Evolutionary conservation across 1,140 invertebrate genomes (phyloP).

Genomic region (Calephelis virginiensis): DNA sequence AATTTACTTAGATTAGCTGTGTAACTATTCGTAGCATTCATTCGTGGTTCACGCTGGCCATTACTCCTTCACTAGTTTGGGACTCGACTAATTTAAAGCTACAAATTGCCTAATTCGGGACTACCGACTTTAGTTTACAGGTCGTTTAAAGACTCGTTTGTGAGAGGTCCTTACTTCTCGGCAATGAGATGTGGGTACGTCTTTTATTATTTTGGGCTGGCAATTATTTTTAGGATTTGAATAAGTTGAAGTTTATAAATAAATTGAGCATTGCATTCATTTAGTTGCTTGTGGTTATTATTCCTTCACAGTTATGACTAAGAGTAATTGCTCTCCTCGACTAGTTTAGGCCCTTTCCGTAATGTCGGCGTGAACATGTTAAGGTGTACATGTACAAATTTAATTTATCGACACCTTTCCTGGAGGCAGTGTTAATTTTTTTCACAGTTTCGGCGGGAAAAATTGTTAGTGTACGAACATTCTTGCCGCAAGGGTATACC

Average conservation of each 20-base stretch:
- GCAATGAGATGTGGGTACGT: no score
- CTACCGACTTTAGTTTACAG: neutral
- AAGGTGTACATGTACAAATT: slow-evolving; percentile 71
- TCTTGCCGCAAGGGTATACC: slow-evolving; percentile 75
- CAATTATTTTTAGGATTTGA: no score
- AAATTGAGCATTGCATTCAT: no score
- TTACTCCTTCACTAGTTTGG: neutral
- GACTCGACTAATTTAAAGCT: neutral
- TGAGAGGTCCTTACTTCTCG: no score
- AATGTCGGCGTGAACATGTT: slow-evolving; percentile 36
- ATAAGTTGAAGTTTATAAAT: no score
- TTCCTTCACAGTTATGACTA: neutral
- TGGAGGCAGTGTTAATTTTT: slow-evolving; percentile 55
- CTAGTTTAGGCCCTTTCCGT: slow-evolving; percentile 17
- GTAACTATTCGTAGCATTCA: slow-evolving; percentile 48
- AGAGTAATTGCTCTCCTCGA: neutral
- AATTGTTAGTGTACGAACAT: slow-evolving; percentile 54
- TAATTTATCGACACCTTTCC: slow-evolving; percentile 60
- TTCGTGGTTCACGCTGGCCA: slow-evolving; percentile 30
- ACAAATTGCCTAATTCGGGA: neutral
- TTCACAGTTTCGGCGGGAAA: slow-evolving; percentile 69
- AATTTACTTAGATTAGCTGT: slow-evolving; percentile 71
- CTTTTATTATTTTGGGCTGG: no score
- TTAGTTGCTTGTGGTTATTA: no score
- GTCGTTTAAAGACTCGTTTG: neutral